Evolutionary conservation across 30 jellyfish, hydroid and myxozoan species (phyloP).

Genomic region (Pseudorhiza aurosa): DNA sequence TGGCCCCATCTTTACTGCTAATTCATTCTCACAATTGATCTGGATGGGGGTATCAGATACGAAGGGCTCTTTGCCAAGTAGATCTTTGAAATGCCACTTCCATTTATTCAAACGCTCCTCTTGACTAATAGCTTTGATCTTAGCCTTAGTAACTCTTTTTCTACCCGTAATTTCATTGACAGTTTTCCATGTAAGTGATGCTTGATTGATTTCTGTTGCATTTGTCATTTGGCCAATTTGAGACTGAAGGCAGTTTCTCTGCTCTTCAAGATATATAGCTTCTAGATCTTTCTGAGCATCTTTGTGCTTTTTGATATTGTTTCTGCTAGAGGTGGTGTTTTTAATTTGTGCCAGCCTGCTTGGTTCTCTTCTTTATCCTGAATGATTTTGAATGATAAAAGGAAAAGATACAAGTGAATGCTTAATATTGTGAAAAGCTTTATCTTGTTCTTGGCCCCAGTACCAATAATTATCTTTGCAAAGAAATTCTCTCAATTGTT

Average conservation of each 20-base stretch:
- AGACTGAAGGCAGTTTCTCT: background rate
- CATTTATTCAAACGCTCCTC: background rate
- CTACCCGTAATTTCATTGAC: conserved; percentile 11
- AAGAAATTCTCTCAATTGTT: conserved; percentile 28
- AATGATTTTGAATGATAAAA: background rate
- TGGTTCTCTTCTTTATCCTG: background rate
- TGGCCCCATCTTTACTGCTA: background rate
- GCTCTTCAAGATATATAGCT: background rate
- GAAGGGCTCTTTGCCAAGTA: background rate
- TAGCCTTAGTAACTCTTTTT: background rate
- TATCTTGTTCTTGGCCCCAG: conserved; percentile 22
- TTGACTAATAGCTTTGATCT: background rate
- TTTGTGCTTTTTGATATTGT: background rate
- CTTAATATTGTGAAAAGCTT: conserved; percentile 10
- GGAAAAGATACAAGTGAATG: too few relatives aligned
- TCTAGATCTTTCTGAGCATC: background rate
- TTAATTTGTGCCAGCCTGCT: background rate
- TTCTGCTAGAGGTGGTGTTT: too few relatives aligned
- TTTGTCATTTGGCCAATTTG: background rate
- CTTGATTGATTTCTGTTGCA: background rate
- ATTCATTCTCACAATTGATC: background rate
- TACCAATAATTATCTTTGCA: conserved; percentile 23
- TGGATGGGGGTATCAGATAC: background rate
- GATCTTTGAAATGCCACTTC: background rate
- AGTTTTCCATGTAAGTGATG: background rate